Evolutionary conservation across 2,888 invertebrate species (phyloP).

Genomic region (Temnothorax ravouxi): DNA sequence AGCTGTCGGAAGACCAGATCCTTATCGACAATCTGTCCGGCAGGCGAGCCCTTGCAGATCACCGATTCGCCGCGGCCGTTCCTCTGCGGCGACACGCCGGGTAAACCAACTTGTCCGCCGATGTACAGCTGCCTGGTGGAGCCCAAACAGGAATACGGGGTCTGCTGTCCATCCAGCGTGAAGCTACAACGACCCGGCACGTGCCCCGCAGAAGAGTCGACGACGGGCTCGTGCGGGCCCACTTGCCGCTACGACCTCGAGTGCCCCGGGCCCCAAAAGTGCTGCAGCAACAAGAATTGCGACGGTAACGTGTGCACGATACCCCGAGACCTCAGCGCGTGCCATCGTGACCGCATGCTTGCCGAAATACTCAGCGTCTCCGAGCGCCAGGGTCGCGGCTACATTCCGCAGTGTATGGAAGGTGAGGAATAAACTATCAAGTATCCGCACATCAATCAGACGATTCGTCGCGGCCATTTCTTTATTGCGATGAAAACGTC

Average conservation of each 20-base stretch:
- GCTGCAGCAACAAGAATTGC: conserved; percentile 92
- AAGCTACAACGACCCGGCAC: conserved; percentile 92
- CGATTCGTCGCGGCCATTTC: not conserved
- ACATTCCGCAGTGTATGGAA: conserved; percentile 93
- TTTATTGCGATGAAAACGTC: not conserved
- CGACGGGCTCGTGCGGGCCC: conserved; percentile 88
- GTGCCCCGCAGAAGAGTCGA: conserved; percentile 88
- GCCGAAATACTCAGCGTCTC: conserved; percentile 92
- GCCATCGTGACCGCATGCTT: conserved; percentile 92
- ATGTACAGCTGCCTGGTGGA: conserved; percentile 93
- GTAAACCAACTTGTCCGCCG: conserved; percentile 94
- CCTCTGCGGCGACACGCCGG: conserved; percentile 93
- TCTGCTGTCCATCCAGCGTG: conserved; percentile 93
- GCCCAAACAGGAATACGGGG: conserved; percentile 94
- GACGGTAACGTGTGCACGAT: conserved; percentile 90
- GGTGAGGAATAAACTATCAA: conserved; percentile 70
- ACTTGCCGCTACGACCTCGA: conserved; percentile 93
- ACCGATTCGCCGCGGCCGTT: conserved; percentile 92
- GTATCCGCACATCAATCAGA: not conserved
- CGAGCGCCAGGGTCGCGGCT: conserved; percentile 93
- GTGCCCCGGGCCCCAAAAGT: conserved; percentile 94
- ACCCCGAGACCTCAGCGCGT: conserved; percentile 90
- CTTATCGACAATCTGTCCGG: conserved; percentile 92
- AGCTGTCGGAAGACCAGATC: conserved; percentile 93
- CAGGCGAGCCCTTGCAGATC: conserved; percentile 87